These are phyloP conservation scores for Siniperca obscura DNA, from an alignment of 2,797 vertebrate genomes.

Conservation along the genomic window DNA sequence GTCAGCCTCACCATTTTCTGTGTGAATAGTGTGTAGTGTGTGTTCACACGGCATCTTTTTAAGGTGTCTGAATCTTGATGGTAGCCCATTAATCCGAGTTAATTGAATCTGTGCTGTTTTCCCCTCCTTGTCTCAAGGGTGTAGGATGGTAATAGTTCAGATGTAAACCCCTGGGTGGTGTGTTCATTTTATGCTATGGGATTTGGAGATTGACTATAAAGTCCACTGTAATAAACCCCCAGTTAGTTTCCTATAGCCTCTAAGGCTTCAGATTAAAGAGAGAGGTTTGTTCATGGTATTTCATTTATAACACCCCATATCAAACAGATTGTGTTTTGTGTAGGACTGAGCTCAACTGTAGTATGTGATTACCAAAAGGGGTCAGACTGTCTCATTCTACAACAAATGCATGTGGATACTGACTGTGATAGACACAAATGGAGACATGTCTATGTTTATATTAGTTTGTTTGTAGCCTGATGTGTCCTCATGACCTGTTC, in stretches of 20 bases:
- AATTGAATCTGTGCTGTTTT: slow-evolving; percentile 77
- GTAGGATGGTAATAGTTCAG: slow-evolving; percentile 59
- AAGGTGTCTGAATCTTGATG: slow-evolving; percentile 70
- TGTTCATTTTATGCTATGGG: slow-evolving; percentile 48
- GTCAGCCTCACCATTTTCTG: slow-evolving; percentile 70
- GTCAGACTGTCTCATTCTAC: slow-evolving; percentile 35
- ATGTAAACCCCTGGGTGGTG: slow-evolving; percentile 55
- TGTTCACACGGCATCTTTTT: slow-evolving; percentile 57
- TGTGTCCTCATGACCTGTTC: slow-evolving; percentile 57
- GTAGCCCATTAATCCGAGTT: slow-evolving; percentile 76
- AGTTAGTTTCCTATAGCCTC: slow-evolving; percentile 12
- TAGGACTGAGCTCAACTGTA: slow-evolving; percentile 34
- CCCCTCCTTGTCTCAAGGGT: slow-evolving; percentile 58
- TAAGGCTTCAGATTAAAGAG: slow-evolving; percentile 30
- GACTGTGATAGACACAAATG: slow-evolving; percentile 46
- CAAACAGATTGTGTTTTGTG: slow-evolving; percentile 25
- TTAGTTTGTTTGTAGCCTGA: slow-evolving; percentile 60
- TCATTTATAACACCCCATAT: slow-evolving; percentile 23
- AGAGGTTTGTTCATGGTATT: slow-evolving; percentile 26
- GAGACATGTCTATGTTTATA: slow-evolving; percentile 47
- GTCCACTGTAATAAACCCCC: slow-evolving; percentile 26
- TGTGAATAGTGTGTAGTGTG: slow-evolving; percentile 55
- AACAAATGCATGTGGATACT: slow-evolving; percentile 22
- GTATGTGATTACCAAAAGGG: slow-evolving; percentile 37
- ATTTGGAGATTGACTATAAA: slow-evolving; percentile 40